Base-by-base conservation (phyloP, 2,113 vertebrate species). In the Cebidichthys violaceus region DNA sequence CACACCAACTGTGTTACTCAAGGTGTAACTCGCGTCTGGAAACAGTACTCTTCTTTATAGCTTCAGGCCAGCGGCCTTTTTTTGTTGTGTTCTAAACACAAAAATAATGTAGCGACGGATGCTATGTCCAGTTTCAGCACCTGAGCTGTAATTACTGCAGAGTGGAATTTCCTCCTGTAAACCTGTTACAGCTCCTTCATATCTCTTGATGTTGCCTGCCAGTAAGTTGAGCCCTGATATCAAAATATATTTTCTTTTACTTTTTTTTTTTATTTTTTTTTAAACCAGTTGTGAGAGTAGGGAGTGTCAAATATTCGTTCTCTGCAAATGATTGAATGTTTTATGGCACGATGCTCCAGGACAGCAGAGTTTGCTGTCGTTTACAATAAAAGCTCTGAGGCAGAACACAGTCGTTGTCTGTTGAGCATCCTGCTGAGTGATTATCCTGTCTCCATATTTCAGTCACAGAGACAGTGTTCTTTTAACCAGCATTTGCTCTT, bases 401-500 rank as follows among this genome's bases (percentile, higher is more conserved):
- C 55, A 14, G 15, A 50, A 33, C 4, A 50, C 5, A 8, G 4
- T 59, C 17, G 22, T 33, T 45, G 57, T 79, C 18, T 43, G 55
- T 60, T 8, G 1, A 33, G 33, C 33, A 33, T 33, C 33, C n/a
- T 1, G 37, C 22, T 10, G 52, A 47, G 29, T 37, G 70, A 61
- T 4, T 22, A 14, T 62, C 22, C 15, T 33, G 9, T 54, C n/a
- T 45, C 15, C 39, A 39, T 60, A 27, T 14, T 22, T 74, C 1
- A 47, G 37, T 3, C 29, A n/a, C n/a, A n/a, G n/a, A n/a, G n/a
- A n/a, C n/a, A 5, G 33, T 11, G 10, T 11, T 86, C 15, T 52
- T 61, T 73, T 13, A 47, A 57, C 15, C 33, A 0, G 20, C 10
- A 39, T 35, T 27, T 62, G 67, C 41, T 50, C 71, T 84, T 90